Percentiles rank a stretch among this genome's conserved stretches.
Conservation (phyloP, 2,113 vertebrate genomes). For the Cottus gobio region DNA sequence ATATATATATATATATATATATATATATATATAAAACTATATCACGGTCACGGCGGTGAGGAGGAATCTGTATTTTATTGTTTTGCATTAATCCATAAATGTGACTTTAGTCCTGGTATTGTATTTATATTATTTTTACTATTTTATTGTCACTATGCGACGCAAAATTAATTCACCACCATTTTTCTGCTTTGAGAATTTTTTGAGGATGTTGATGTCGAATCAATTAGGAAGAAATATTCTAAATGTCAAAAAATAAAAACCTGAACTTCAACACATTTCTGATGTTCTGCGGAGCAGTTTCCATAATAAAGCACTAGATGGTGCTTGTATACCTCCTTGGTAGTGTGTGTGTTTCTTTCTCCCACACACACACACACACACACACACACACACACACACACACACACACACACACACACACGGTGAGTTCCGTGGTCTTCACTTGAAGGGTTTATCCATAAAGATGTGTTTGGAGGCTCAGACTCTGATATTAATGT, state of each 20-base stretch:
- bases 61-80: background rate
- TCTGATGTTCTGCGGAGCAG: constrained; percentile 72
- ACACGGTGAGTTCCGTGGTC: constrained; percentile 70
- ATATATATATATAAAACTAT: no score
- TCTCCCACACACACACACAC: no score
- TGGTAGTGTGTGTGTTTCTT: constrained; percentile 55
- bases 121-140: no score
- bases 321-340: constrained; percentile 93
- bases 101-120: background rate
- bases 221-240: background rate
- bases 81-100: background rate
- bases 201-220: background rate
- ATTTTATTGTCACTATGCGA: background rate
- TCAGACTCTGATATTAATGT: background rate
- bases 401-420: constrained; percentile 29
- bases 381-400: constrained; percentile 2
- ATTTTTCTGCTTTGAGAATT: background rate
- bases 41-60: background rate
- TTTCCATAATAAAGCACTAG: constrained; percentile 92
- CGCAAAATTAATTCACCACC: background rate
- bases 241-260: background rate
- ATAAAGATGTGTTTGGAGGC: no score
- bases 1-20: no score
- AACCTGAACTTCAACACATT: background rate
- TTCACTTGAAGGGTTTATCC: constrained; percentile 74